phyloP scores from a whole-genome alignment of 2,113 vertebrate species.

The Cathartes aura region DNA sequence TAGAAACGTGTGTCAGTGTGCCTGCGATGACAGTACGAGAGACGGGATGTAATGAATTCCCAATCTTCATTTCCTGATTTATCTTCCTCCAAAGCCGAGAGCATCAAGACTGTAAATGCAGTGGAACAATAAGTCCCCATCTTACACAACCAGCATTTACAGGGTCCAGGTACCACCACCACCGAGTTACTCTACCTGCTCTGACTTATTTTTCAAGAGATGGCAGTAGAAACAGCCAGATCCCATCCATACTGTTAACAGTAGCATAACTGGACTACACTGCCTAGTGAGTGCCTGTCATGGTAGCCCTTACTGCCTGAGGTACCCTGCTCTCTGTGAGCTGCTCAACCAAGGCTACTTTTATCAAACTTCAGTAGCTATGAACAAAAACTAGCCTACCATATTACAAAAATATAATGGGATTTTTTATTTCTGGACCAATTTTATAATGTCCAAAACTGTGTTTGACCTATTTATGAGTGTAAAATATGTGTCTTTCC shows the following conservation, averaged over 20 bases:
- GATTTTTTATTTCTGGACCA: neutral
- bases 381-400: neutral
- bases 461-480: neutral
- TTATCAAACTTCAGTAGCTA: neutral
- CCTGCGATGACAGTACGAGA: neutral
- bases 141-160: neutral
- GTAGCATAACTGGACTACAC: neutral
- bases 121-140: neutral
- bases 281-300: neutral
- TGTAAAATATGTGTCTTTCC: neutral
- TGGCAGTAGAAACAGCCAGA: neutral
- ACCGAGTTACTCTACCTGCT: neutral
- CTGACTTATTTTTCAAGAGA: neutral
- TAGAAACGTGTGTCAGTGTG: neutral
- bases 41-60: neutral
- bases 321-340: neutral
- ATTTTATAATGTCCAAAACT: neutral
- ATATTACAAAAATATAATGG: neutral
- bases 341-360: neutral
- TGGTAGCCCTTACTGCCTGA: neutral
- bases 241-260: neutral
- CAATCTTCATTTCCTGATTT: neutral
- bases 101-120: neutral
- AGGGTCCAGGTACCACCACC: neutral
- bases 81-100: neutral